phyloP scores from a whole-genome alignment of 2,888 invertebrate species.

The Mesodorylaimus sp. region DNA sequence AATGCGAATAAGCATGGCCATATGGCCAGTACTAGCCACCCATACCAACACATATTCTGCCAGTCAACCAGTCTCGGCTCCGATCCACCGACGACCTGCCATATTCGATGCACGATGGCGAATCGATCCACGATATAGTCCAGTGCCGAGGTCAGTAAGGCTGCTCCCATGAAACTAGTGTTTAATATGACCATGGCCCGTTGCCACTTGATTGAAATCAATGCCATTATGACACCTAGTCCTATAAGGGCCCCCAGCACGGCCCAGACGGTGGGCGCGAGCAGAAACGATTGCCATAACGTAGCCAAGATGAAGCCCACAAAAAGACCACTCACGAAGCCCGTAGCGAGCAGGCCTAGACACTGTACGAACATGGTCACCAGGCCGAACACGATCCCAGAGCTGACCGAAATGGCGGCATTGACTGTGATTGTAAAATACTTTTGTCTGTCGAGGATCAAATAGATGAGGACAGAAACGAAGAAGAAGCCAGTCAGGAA shows the following conservation, averaged over 20 bases:
- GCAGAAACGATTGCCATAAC: too few species aligned
- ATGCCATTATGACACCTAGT: slow-evolving; percentile 48
- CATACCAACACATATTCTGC: slow-evolving; percentile 53
- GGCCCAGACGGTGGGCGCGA: slow-evolving; percentile 47
- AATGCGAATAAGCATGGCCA: slow-evolving; percentile 53
- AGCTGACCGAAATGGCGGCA: slow-evolving; percentile 49
- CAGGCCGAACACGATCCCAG: slow-evolving; percentile 55
- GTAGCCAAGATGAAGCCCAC: slow-evolving; percentile 28
- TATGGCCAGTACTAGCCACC: slow-evolving; percentile 52
- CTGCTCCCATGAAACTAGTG: slow-evolving; percentile 56
- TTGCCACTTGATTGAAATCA: slow-evolving; percentile 54
- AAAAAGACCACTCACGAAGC: slow-evolving; percentile 52
- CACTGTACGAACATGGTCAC: slow-evolving; percentile 64
- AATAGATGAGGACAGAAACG: slow-evolving; percentile 57
- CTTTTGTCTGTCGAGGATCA: slow-evolving; percentile 59
- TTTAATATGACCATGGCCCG: slow-evolving; percentile 54
- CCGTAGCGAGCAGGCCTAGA: slow-evolving; percentile 60
- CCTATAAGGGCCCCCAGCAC: slow-evolving; percentile 49
- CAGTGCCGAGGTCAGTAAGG: slow-evolving; percentile 47
- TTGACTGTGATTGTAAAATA: slow-evolving; percentile 39
- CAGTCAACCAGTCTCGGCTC: too few species aligned
- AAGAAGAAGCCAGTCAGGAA: slow-evolving; percentile 70
- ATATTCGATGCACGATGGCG: slow-evolving; percentile 48
- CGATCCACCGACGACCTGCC: slow-evolving; percentile 43
- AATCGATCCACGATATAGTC: slow-evolving; percentile 57